Percentiles rank a stretch among this genome's conserved stretches.
Conservation (phyloP, 2,888 invertebrate species). For the Pristionchus mayeri region DNA sequence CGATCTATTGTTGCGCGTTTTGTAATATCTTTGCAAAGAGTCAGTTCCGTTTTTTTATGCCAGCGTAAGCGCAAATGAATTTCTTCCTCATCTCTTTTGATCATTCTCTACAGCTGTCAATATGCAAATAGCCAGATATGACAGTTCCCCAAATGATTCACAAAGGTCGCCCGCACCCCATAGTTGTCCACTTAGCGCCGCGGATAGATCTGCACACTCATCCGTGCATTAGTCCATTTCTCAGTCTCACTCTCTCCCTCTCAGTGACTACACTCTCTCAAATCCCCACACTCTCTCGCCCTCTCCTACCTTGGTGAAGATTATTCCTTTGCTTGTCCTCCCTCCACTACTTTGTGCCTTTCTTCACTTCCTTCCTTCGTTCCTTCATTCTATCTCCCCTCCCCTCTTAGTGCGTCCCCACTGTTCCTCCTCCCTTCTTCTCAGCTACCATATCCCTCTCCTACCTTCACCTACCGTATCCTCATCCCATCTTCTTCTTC, state of each 20-base stretch:
- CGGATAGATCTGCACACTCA: constrained; percentile 4
- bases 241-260: not conserved
- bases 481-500: too few species aligned
- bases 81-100: too few species aligned
- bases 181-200: constrained; percentile 16
- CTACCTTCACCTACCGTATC: too few species aligned
- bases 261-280: not conserved
- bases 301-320: not conserved
- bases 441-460: too few species aligned
- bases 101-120: not conserved
- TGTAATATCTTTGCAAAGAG: too few species aligned
- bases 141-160: not conserved
- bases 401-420: not conserved
- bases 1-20: too few species aligned
- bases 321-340: too few species aligned
- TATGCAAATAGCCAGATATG: not conserved
- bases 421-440: too few species aligned
- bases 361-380: not conserved
- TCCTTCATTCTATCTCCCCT: not conserved
- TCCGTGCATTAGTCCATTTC: not conserved
- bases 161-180: not conserved
- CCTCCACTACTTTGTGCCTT: not conserved
- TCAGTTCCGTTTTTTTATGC: not conserved
- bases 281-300: not conserved
- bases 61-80: not conserved